phyloP scores from a whole-genome alignment of 2,797 vertebrate species.

The Spinibarbus caldwelli region DNA sequence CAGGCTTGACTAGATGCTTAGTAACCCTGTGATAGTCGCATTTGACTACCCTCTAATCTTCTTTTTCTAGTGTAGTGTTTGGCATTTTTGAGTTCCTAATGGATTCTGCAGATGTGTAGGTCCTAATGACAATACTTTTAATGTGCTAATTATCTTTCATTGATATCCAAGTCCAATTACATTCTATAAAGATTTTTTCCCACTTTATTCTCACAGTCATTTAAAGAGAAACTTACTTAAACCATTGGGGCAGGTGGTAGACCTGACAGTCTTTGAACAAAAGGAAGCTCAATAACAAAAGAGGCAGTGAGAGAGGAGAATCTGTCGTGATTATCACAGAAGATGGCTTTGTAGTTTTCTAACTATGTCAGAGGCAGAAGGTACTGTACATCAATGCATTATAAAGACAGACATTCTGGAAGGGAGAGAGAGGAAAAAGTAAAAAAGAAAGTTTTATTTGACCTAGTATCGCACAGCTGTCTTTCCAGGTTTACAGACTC shows the following conservation, averaged over 20 bases:
- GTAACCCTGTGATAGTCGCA: background rate
- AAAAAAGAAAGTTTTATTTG: slow-evolving; percentile 17
- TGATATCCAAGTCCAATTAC: slow-evolving; percentile 44
- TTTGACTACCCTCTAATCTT: background rate
- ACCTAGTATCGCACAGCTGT: background rate
- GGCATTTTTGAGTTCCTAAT: slow-evolving; percentile 23
- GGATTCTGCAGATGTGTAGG: slow-evolving; percentile 27
- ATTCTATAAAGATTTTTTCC: slow-evolving; percentile 22
- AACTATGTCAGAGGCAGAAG: slow-evolving; percentile 39
- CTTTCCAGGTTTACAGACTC: slow-evolving; percentile 7
- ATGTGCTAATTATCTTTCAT: slow-evolving; percentile 46
- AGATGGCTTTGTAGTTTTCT: slow-evolving; percentile 46
- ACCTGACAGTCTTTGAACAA: slow-evolving; percentile 24
- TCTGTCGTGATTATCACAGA: slow-evolving; percentile 29
- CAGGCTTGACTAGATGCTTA: slow-evolving; percentile 11
- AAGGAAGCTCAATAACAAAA: slow-evolving; percentile 43
- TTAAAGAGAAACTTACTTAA: slow-evolving; percentile 34
- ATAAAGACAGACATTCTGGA: slow-evolving; percentile 16
- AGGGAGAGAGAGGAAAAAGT: slow-evolving; percentile 32
- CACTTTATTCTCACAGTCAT: slow-evolving; percentile 22
- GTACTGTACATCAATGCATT: slow-evolving; percentile 14
- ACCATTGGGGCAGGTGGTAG: slow-evolving; percentile 28
- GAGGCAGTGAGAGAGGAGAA: slow-evolving; percentile 25
- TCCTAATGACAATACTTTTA: slow-evolving; percentile 32
- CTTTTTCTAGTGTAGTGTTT: slow-evolving; percentile 2